A percentile compares a stretch with the other conserved stretches of the same genome.
Evolutionary conservation across 92 coral and sea anemone species (phyloP).

Genomic region (Porites lobata): DNA sequence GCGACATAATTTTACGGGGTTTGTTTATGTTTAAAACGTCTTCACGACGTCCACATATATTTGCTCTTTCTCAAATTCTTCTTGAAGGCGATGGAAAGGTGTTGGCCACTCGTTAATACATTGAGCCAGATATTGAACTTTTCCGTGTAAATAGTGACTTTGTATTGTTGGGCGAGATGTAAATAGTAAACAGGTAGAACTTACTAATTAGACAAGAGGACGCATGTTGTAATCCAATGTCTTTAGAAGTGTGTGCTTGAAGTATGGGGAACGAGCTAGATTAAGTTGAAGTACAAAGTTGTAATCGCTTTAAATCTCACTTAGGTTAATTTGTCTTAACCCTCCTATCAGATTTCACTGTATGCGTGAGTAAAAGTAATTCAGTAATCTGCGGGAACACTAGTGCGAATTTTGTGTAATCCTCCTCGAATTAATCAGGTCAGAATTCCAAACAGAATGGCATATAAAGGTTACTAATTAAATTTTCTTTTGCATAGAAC

Average conservation of each 20-base stretch:
- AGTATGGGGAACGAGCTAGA: background rate
- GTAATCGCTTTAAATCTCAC: slow-evolving; percentile 5
- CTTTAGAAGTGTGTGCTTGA: background rate
- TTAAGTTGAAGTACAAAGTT: background rate
- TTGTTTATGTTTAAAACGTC: background rate
- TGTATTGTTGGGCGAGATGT: background rate
- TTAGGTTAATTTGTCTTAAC: background rate
- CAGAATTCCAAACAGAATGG: slow-evolving; percentile 17
- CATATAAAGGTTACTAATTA: slow-evolving; percentile 6
- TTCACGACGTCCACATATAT: background rate
- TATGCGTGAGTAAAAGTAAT: background rate
- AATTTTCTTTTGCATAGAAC: background rate
- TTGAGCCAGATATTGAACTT: background rate
- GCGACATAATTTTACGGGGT: background rate
- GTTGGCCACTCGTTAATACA: background rate
- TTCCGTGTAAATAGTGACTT: slow-evolving; percentile 24
- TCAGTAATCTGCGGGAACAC: background rate
- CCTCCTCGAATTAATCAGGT: slow-evolving; percentile 26
- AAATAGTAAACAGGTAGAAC: background rate
- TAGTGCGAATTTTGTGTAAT: background rate
- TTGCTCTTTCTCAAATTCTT: no score
- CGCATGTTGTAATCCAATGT: background rate
- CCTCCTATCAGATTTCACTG: background rate
- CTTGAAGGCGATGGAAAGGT: background rate
- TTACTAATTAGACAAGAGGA: background rate